These are phyloP conservation scores for Ataeniobius toweri DNA, from an alignment of 2,797 vertebrate genomes.

Conservation along the genomic window DNA sequence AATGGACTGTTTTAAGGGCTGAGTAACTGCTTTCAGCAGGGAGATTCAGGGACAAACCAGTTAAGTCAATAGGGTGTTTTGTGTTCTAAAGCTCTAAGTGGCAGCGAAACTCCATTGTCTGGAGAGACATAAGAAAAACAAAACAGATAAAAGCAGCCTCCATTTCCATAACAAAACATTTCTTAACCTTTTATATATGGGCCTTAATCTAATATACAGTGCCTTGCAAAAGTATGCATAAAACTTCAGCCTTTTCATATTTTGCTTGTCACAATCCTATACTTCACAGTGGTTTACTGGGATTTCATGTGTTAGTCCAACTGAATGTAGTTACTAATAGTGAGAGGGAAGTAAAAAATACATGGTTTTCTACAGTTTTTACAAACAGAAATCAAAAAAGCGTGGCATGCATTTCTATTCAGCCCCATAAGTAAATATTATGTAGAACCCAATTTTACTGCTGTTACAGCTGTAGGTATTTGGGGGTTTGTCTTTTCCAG, in stretches of 20 bases:
- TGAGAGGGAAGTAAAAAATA: not conserved
- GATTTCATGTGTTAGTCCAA: not conserved
- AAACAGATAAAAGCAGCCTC: not conserved
- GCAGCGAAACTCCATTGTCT: constrained; percentile 11
- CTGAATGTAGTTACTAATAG: not conserved
- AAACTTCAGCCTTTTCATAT: not conserved
- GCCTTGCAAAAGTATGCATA: not conserved
- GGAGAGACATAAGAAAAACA: constrained; percentile 8
- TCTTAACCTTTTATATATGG: not conserved
- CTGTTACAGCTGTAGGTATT: not conserved
- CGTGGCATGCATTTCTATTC: too few relatives aligned
- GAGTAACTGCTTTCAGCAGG: constrained; percentile 24
- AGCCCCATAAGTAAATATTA: not conserved
- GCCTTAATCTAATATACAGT: not conserved
- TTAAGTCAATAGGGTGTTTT: constrained; percentile 33
- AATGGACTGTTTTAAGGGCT: constrained; percentile 25
- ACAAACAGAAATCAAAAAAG: too few relatives aligned
- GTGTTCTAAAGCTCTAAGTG: constrained; percentile 25
- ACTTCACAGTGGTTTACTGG: not conserved
- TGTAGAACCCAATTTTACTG: not conserved
- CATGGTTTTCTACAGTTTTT: too few relatives aligned
- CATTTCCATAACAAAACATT: not conserved
- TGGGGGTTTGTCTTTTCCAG: not conserved
- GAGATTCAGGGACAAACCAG: constrained; percentile 26
- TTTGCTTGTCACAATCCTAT: not conserved